phyloP scores from a whole-genome alignment of 2,113 vertebrate genomes.

The Coracopsis vasa region DNA sequence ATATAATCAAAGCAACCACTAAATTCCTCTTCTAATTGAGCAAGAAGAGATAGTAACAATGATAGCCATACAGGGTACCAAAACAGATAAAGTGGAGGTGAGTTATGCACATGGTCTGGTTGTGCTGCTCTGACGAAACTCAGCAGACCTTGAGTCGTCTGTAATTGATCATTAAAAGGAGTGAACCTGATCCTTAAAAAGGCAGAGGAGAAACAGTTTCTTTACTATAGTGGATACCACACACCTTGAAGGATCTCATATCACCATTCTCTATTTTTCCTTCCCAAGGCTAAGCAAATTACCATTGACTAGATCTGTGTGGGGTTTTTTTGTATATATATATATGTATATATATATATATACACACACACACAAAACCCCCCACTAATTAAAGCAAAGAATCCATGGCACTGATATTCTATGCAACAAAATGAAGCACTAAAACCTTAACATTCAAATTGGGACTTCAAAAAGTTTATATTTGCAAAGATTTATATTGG shows the following conservation, averaged over 20 bases:
- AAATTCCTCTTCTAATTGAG: background rate
- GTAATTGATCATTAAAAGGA: background rate
- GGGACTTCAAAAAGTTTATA: background rate
- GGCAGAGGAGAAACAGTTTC: slow-evolving; percentile 11
- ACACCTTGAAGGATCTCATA: background rate
- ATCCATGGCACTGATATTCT: background rate
- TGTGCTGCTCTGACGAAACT: slow-evolving; percentile 2
- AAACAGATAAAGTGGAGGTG: background rate
- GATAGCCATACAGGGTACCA: background rate
- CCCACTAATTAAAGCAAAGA: background rate
- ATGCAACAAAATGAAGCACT: background rate
- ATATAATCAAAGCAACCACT: background rate
- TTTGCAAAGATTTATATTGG: background rate
- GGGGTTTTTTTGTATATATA: background rate
- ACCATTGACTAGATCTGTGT: background rate
- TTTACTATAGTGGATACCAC: background rate
- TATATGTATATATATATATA: background rate
- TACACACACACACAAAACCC: rapidly evolving
- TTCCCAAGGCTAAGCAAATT: background rate
- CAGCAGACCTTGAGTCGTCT: background rate
- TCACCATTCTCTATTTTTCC: background rate
- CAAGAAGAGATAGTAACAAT: background rate
- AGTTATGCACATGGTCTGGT: too few relatives aligned
- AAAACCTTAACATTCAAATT: background rate
- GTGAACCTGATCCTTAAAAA: background rate